Percentiles rank a stretch among this genome's conserved stretches.
Conservation (phyloP, 2,113 vertebrate genomes). For the Alces alces region DNA sequence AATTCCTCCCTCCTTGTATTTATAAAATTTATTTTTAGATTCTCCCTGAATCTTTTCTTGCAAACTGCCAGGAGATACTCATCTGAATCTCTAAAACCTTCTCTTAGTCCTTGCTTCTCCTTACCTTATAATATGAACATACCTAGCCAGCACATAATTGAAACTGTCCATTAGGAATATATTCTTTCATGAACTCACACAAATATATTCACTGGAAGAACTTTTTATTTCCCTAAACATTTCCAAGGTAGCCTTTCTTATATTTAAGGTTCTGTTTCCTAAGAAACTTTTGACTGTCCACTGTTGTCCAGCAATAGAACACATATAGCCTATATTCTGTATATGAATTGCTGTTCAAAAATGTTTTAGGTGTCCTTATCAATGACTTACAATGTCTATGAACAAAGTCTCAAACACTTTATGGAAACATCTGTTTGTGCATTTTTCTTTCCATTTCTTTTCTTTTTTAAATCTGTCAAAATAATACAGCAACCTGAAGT, state of each 20-base stretch:
- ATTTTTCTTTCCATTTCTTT: background rate
- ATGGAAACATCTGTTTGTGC: background rate
- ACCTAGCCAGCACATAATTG: background rate
- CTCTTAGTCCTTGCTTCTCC: background rate
- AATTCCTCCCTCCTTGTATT: background rate
- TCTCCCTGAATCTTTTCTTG: background rate
- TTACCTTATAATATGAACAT: background rate
- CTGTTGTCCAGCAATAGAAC: conserved; percentile 31
- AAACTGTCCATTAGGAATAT: background rate
- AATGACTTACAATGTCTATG: background rate
- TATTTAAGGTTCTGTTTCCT: conserved; percentile 43
- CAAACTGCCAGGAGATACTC: background rate
- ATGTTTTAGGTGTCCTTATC: background rate
- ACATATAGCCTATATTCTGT: background rate
- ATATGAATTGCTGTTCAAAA: conserved; percentile 35
- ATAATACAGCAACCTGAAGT: background rate
- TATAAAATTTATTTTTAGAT: background rate
- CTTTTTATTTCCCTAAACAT: conserved; percentile 9
- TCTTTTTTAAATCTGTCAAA: background rate
- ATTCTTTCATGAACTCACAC: background rate
- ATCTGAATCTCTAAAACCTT: background rate
- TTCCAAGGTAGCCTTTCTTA: conserved; percentile 29
- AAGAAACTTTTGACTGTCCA: background rate
- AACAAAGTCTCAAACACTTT: conserved; percentile 28
- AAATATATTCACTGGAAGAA: background rate